phyloP scores from a whole-genome alignment of 2,113 vertebrate species.

The Bubo bubo region DNA sequence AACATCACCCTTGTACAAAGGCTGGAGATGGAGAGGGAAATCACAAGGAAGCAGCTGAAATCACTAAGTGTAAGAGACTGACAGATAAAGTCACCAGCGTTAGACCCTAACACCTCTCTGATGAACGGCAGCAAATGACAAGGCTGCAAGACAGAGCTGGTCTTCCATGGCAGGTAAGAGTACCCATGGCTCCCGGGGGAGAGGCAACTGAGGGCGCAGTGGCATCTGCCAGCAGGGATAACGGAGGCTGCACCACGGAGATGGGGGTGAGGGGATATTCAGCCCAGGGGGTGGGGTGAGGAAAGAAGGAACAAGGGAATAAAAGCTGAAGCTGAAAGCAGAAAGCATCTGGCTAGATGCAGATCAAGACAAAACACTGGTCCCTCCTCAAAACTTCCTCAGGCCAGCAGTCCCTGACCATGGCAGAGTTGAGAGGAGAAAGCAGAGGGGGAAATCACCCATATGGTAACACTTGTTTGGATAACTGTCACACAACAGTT shows the following conservation, averaged over 20 bases:
- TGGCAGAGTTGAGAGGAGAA: neutral
- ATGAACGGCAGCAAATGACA: neutral
- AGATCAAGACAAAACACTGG: neutral
- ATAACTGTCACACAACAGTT: neutral
- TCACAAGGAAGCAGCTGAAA: neutral
- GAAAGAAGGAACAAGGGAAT: neutral
- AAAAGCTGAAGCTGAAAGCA: neutral
- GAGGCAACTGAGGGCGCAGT: neutral
- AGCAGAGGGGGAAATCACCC: neutral
- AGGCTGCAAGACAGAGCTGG: neutral
- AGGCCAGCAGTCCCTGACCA: neutral
- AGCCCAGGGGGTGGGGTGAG: accelerated
- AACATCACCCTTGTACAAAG: neutral
- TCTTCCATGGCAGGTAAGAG: neutral
- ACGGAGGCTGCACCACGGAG: neutral
- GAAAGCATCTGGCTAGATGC: neutral
- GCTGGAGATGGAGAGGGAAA: neutral
- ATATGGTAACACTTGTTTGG: neutral
- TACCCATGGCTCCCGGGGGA: neutral
- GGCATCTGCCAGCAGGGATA: neutral
- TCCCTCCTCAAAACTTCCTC: neutral
- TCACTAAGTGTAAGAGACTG: neutral
- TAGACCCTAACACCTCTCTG: neutral
- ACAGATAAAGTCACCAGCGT: neutral
- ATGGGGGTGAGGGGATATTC: neutral